Percentiles rank a stretch among this genome's conserved stretches.
phyloP scores from a whole-genome alignment of 2,113 vertebrate genomes.

The Grammomys surdaster region DNA sequence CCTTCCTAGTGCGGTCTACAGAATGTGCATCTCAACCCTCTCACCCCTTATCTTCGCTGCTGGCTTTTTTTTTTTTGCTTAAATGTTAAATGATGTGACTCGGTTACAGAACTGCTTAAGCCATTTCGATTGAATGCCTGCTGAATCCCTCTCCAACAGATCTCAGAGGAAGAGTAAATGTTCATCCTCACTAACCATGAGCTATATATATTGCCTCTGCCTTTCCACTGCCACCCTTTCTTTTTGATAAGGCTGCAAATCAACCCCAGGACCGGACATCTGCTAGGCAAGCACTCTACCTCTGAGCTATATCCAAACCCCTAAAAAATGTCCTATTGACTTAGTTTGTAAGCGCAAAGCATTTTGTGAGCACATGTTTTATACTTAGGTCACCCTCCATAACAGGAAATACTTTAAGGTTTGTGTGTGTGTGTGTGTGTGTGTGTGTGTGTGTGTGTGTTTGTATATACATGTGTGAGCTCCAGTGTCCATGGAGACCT shows the following conservation, averaged over 20 bases:
- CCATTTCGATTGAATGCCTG: background rate
- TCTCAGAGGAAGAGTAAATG: background rate
- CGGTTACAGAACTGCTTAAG: conserved; percentile 4
- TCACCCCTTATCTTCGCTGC: background rate
- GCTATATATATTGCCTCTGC: background rate
- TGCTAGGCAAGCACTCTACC: background rate
- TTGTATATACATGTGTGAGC: background rate
- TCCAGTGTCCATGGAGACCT: background rate
- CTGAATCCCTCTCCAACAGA: background rate
- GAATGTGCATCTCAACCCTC: background rate
- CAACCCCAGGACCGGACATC: background rate
- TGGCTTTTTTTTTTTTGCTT: conserved; percentile 39
- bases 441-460: background rate
- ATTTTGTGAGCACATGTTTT: background rate
- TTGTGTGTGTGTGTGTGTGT: background rate
- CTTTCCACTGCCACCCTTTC: background rate
- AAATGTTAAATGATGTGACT: background rate
- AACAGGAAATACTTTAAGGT: background rate
- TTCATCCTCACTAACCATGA: background rate
- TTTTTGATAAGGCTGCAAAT: background rate
- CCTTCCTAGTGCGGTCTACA: background rate
- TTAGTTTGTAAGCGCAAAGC: background rate
- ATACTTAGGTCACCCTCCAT: background rate
- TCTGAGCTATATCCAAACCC: background rate
- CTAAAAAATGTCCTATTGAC: background rate